These are phyloP conservation scores for Aplochiton taeniatus DNA, from an alignment of 2,797 vertebrate species.

Conservation along the genomic window DNA sequence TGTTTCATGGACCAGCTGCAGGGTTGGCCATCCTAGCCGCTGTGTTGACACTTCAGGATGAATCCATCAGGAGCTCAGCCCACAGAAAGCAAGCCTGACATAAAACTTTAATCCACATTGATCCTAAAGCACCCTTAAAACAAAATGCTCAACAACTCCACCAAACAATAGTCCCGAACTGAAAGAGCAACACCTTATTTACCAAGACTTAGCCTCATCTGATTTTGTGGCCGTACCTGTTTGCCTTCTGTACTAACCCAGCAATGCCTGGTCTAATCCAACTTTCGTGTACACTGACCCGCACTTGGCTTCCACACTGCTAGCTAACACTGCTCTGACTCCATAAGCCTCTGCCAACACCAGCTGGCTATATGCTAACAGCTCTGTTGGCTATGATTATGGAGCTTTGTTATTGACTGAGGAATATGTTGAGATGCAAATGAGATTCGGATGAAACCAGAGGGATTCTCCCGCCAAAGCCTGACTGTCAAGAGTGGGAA, in stretches of 20 bases:
- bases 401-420: slow-evolving; percentile 9
- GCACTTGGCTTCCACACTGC: slow-evolving; percentile 37
- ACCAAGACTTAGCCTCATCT: no score
- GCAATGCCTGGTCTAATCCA: not conserved
- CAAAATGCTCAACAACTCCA: no score
- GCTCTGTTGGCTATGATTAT: slow-evolving; percentile 9
- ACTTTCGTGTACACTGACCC: slow-evolving; percentile 2
- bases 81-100: no score
- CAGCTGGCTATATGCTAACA: slow-evolving; percentile 29
- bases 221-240: not conserved
- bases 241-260: not conserved
- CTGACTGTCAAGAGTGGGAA: slow-evolving; percentile 31
- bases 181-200: no score
- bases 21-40: no score
- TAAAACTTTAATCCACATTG: no score
- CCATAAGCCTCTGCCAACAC: slow-evolving; percentile 33
- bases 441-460: slow-evolving; percentile 32
- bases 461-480: slow-evolving; percentile 14
- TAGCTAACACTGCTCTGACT: slow-evolving; percentile 31
- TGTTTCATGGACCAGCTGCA: no score
- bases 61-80: no score
- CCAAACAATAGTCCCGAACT: no score
- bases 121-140: no score
- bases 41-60: no score
- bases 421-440: slow-evolving; percentile 41